Evolutionary conservation across 2,888 invertebrate species (phyloP).

Genomic region (Cephus rjabovi): DNA sequence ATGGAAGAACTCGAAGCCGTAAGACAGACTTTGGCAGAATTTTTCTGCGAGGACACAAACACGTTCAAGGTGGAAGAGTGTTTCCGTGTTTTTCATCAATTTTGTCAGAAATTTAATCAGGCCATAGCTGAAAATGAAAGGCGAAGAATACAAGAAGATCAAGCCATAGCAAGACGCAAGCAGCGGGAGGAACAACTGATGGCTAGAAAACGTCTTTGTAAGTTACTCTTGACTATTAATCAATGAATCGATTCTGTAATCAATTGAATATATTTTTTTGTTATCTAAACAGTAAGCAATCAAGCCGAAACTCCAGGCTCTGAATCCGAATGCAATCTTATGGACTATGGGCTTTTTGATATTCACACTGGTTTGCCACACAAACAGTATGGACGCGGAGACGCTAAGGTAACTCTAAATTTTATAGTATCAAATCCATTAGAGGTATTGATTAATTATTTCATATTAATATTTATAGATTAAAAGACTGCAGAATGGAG

Average conservation of each 20-base stretch:
- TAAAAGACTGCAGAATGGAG: slow-evolving; percentile 67
- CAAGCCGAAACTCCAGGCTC: slow-evolving; percentile 80
- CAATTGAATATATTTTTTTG: slow-evolving; percentile 9
- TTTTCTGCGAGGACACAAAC: slow-evolving; percentile 93
- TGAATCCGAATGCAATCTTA: slow-evolving; percentile 78
- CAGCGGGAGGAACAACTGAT: slow-evolving; percentile 81
- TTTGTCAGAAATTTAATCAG: slow-evolving; percentile 88
- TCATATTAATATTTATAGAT: slow-evolving; percentile 43
- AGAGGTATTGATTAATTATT: neutral
- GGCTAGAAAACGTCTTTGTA: slow-evolving; percentile 73
- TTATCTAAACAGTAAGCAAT: slow-evolving; percentile 69
- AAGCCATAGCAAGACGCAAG: slow-evolving; percentile 81
- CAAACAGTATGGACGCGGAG: slow-evolving; percentile 60
- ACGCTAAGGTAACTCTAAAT: slow-evolving; percentile 56
- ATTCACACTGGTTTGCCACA: slow-evolving; percentile 76
- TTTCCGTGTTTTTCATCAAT: slow-evolving; percentile 88
- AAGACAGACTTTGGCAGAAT: slow-evolving; percentile 84
- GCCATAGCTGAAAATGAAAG: slow-evolving; percentile 88
- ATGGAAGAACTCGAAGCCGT: slow-evolving; percentile 86
- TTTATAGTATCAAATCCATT: neutral
- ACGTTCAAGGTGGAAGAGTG: slow-evolving; percentile 95
- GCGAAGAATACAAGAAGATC: slow-evolving; percentile 85
- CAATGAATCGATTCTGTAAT: neutral
- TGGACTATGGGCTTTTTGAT: slow-evolving; percentile 84
- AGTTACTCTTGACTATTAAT: slow-evolving; percentile 35